Evolutionary conservation across 2,113 vertebrate genomes (phyloP), one percentile per base, ranked within the genome.

Genomic region (Grammomys dolichurus): DNA sequence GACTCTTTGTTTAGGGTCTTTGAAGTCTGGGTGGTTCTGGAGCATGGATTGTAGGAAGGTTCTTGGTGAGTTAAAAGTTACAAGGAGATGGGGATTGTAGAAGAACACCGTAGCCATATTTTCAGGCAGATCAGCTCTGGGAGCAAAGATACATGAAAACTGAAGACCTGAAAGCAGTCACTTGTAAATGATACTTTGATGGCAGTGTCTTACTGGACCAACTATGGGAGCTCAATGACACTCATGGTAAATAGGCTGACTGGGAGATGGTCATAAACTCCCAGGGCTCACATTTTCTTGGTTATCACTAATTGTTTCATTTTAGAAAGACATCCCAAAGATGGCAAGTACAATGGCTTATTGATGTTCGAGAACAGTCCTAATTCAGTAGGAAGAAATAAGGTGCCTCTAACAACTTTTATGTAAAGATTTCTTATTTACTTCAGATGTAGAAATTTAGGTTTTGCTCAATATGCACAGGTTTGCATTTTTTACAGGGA

Each of bases 311-410:
- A 10, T 90, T 40, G 46, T 75, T 17, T 31, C 56, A 43, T 20
- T 48, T 90, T 13, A 87, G 46, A 87, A 36, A 33, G 86, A 73
- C 78, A 48, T 43, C 5, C 51, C 12, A 56, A 76, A 85, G 33
- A 58, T 36, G 28, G 14, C 56, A 87, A 84, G 82, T 85, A 75
- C 7, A 56, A 19, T 85, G 31, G 16, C 31, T 91, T 51, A 87
- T 28, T 84, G 33, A 58, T 33, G 6, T 70, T 63, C 91, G 65
- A 87, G 92, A 75, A 89, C 93, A 76, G 33, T 91, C 33, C 40
- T 46, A 43, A 93, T 28, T 97, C 6, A 20, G 28, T 70, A 48
- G n/a, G 58, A 76, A 48, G 91, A 94, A 90, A 72, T 93, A 93
- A 94, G 70, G 48, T 63, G 12, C 63, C 43, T 85, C 36, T 24